Conservation (phyloP, 2,888 invertebrate species). For the Archips xylosteana region DNA sequence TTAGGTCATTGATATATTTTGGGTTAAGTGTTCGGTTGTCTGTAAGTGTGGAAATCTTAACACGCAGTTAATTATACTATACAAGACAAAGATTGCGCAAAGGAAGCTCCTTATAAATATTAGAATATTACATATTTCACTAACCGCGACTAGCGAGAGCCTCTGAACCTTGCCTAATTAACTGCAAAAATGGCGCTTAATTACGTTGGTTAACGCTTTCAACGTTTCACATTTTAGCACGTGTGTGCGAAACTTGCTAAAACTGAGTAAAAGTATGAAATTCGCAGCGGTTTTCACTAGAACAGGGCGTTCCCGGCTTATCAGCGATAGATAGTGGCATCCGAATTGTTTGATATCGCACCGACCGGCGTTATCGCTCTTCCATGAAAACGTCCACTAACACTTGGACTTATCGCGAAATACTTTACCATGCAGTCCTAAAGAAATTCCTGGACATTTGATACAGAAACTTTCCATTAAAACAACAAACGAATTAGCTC, state of each 20-base stretch:
- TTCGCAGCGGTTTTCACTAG: constrained; percentile 39
- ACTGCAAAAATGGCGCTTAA: constrained; percentile 15
- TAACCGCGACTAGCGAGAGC: constrained; percentile 7
- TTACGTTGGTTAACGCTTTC: constrained; percentile 18
- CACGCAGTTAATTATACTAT: not conserved
- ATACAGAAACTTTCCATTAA: constrained; percentile 28
- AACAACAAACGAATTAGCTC: constrained; percentile 30
- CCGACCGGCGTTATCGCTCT: constrained; percentile 70
- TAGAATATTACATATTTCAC: not conserved
- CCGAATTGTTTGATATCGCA: constrained; percentile 69
- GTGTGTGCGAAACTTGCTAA: constrained; percentile 9
- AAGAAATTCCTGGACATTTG: constrained; percentile 48
- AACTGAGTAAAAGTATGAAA: constrained; percentile 26
- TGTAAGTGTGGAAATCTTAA: not conserved
- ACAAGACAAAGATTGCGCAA: constrained; percentile 4
- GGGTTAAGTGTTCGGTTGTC: not conserved
- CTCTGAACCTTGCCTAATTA: constrained; percentile 17
- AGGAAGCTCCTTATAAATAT: not conserved
- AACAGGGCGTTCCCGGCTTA: constrained; percentile 60
- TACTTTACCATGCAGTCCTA: constrained; percentile 70
- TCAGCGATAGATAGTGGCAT: constrained; percentile 73
- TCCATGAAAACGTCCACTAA: constrained; percentile 78
- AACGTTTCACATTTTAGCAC: constrained; percentile 21
- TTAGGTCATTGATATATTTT: not conserved
- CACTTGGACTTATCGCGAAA: constrained; percentile 78